phyloP scores from a whole-genome alignment of 2,113 vertebrate genomes.

The Atrichornis clamosus region DNA sequence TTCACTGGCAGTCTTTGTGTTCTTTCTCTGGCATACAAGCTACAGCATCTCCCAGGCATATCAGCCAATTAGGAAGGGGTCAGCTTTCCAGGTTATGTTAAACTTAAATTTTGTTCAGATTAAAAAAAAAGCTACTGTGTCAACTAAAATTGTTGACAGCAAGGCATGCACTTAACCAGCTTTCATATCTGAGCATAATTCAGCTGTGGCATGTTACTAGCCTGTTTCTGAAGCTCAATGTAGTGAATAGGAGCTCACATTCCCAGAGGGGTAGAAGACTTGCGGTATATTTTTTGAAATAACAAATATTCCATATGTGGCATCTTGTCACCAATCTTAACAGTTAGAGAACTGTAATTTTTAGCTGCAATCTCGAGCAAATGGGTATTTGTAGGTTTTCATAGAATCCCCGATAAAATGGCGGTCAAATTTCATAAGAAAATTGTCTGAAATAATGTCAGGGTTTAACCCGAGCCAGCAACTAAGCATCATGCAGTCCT shows the following conservation, averaged over 20 bases:
- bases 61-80: slow-evolving; percentile 33
- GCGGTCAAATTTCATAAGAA: slow-evolving; percentile 13
- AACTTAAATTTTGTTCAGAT: slow-evolving; percentile 21
- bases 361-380: background rate
- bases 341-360: background rate
- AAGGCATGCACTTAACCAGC: background rate
- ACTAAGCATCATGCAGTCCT: background rate
- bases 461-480: background rate
- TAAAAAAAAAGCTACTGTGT: background rate
- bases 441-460: background rate
- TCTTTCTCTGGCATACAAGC: background rate
- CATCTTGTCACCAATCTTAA: background rate
- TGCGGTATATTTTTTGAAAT: background rate
- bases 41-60: background rate
- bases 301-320: background rate
- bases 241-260: background rate
- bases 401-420: background rate
- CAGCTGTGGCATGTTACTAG: background rate
- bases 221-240: background rate
- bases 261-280: background rate
- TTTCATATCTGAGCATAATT: background rate
- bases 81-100: slow-evolving; percentile 28
- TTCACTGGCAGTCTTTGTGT: background rate
- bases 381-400: background rate
- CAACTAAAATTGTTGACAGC: background rate